Evolutionary conservation across 2,888 invertebrate genomes (phyloP), one percentile per base, ranked within the genome.

Genomic region (Branchellion lobata): DNA sequence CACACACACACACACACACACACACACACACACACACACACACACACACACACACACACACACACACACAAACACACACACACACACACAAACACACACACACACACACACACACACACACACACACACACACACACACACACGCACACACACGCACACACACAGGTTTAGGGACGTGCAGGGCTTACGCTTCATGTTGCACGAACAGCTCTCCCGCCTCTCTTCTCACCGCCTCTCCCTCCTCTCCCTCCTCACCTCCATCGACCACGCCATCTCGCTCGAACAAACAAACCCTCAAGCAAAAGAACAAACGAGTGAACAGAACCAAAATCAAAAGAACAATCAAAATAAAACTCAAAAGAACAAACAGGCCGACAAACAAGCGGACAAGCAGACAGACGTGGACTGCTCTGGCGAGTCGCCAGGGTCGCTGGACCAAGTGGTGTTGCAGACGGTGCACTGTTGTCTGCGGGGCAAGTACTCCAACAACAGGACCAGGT

Each of bases 401-500:
- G n/a, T n/a, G n/a, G n/a, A 40, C 40, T 14, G 14, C 8, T 14
- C 40, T 8, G 5, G 8, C 40, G 14, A 40, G 40, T 14, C 5
- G 5, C 5, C 40, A 40, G 5, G 8, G 40, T 40, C 40, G 5
- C 40, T 77, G 1, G 36, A 77, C 5, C 82, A 86, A 5, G 84
- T 90, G 31, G 88, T 91, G 31, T 85, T 88, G 78, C 83, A 86
- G 74, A 90, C 91, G 0, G 89, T 90, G 33, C 87, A 89, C 79
- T 92, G 92, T 83, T 91, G 91, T 85, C 86, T 91, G 72, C 85
- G 40, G 78, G 83, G 80, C 18, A 82, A 86, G 85, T 81, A 81
- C 40, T 83, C 78, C 47, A 36, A 34, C n/a, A 27, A 77, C 21
- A 77, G 34, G 77, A 61, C 21, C 14, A 57, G 21, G 61, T 57